Percentiles rank a stretch among this genome's conserved stretches.
phyloP scores from a whole-genome alignment of 2,797 vertebrate genomes.

The Falco rusticolus region DNA sequence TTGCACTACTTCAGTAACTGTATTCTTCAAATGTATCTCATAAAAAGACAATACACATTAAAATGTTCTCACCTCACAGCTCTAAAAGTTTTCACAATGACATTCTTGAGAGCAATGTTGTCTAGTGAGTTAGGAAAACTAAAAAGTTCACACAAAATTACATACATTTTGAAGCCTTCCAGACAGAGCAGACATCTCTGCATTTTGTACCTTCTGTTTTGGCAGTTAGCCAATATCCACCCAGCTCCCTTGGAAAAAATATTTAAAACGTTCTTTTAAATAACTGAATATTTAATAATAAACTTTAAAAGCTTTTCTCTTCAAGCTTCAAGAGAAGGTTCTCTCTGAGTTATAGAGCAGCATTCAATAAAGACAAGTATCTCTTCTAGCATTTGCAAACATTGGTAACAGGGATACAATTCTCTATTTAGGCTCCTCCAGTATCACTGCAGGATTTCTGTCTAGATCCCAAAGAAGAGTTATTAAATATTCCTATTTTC shows the following conservation, averaged over 20 bases:
- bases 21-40: background rate
- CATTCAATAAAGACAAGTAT: background rate
- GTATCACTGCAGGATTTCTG: background rate
- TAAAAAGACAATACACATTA: background rate
- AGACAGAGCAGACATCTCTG: background rate
- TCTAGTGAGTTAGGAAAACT: background rate
- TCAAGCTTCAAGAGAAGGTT: background rate
- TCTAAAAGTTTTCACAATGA: background rate
- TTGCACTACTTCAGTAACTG: background rate
- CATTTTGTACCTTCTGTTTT: background rate
- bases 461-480: background rate
- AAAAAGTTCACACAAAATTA: background rate
- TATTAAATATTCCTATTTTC: background rate
- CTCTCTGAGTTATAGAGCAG: background rate
- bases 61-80: background rate
- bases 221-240: background rate
- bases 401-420: background rate
- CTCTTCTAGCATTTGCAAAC: background rate
- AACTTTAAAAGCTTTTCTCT: background rate
- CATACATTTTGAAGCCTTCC: background rate
- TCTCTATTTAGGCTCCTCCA: background rate
- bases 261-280: background rate
- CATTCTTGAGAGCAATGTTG: background rate
- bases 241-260: background rate
- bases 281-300: background rate